Evolutionary conservation across 1,140 invertebrate species (phyloP), one percentile per base, ranked within the genome.

Genomic region (Spodoptera litura): DNA sequence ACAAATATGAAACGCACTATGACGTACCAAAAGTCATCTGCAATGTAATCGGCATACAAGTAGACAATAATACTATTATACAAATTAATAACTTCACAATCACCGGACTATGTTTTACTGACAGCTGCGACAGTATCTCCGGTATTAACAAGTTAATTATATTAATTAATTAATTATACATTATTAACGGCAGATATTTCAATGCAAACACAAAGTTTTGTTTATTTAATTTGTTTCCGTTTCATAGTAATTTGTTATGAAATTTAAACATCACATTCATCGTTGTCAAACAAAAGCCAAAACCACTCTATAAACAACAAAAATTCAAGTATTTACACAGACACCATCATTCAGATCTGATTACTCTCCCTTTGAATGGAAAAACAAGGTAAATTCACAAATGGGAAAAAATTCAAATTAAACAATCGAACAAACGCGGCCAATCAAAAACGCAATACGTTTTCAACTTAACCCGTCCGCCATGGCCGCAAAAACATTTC

Each of bases 361-460:
- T 71, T 70, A 70, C 66, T 70, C 55, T 71, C 52, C 12, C 53
- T 71, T 56, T 56, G 31, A 71, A 71, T 56, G 9, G 53, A 9
- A 10, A 31, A 70, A 70, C 66, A 53, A 70, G 53, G 52, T 56
- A 38, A 71, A 71, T 56, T 59, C 15, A 51, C 11, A 11, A 49
- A 5, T 64, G 59, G 25, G 9, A 35, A 75, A 64, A 53, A 62
- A 52, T 53, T 53, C 27, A 61, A 75, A 75, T 62, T 51, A 64
- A 75, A 73, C 71, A 73, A 53, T 75, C 25, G 35, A 51, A 75
- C 59, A 64, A 61, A 75, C 49, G 64, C 49, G 15, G 49, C 56
- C 73, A 75, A 64, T 75, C 59, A 75, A 53, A 75, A 38, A 59
- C 20, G 55, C 56, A 75, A 75, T 75, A 75, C 73, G 59, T 75